Conservation (phyloP, 2,797 vertebrate genomes). For the Clamator glandarius region DNA sequence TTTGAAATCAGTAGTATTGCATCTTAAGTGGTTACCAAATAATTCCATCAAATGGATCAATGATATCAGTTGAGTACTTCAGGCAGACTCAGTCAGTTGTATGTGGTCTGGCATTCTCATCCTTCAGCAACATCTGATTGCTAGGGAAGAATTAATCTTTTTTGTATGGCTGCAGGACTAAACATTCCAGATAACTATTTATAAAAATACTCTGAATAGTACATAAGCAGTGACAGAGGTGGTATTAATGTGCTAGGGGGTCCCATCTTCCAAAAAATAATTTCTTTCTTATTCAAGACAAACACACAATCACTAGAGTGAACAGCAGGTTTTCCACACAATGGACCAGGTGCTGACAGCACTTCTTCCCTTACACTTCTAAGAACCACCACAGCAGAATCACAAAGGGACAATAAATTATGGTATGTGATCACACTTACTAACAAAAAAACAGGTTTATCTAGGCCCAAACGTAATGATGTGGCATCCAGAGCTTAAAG, state of each 20-base stretch:
- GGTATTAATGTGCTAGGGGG: not conserved
- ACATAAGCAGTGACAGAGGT: not conserved
- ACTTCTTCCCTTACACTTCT: not conserved
- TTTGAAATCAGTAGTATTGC: not conserved
- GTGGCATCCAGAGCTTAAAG: not conserved
- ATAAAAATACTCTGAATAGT: not conserved
- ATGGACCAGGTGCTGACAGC: not conserved
- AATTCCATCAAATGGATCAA: not conserved
- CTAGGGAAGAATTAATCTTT: not conserved
- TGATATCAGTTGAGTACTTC: not conserved
- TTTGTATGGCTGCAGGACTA: not conserved
- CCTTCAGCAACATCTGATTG: not conserved
- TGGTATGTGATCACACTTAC: not conserved
- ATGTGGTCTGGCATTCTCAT: not conserved
- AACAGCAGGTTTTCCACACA: not conserved
- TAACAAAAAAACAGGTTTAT: not conserved
- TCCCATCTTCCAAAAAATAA: not conserved
- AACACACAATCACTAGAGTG: not conserved
- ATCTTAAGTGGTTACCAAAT: not conserved
- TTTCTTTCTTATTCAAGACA: not conserved
- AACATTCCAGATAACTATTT: not conserved
- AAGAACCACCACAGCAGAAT: not conserved
- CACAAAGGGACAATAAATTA: not conserved
- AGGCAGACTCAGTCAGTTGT: not conserved
- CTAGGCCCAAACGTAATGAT: not conserved